phyloP scores from a whole-genome alignment of 1,140 invertebrate species.

The Procambarus clarkii region DNA sequence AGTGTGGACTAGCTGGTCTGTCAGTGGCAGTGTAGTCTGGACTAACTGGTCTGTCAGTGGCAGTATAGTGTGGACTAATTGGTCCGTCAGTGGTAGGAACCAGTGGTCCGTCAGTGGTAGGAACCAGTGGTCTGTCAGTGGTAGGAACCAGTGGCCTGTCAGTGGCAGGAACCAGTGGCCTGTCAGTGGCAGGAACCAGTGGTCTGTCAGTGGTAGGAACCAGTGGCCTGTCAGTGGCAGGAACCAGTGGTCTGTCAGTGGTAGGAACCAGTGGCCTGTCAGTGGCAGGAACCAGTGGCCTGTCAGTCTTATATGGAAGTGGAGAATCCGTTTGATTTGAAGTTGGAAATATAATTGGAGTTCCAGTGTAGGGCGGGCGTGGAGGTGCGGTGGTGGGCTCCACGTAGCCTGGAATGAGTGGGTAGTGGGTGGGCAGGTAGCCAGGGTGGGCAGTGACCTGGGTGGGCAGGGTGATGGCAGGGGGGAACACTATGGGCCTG shows the following conservation, averaged over 20 bases:
- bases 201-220: neutral
- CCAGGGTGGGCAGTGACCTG: no score
- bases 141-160: neutral
- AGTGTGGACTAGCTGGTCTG: neutral
- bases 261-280: neutral
- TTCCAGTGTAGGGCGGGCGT: neutral
- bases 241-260: slow-evolving; percentile 2
- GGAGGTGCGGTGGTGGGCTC: neutral
- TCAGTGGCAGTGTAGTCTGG: neutral
- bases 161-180: neutral
- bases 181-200: neutral
- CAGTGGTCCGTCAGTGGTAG: no score
- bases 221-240: neutral
- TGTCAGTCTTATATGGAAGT: neutral
- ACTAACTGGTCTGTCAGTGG: neutral
- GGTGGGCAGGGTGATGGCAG: no score
- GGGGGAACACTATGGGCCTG: no score
- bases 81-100: no score
- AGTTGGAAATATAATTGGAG: neutral
- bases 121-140: neutral
- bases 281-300: neutral
- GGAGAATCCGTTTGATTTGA: neutral
- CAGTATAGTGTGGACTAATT: neutral
- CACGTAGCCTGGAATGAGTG: neutral
- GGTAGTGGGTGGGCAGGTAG: neutral